Evolutionary conservation across 2,113 vertebrate species (phyloP).

Genomic region (Anguilla rostrata): DNA sequence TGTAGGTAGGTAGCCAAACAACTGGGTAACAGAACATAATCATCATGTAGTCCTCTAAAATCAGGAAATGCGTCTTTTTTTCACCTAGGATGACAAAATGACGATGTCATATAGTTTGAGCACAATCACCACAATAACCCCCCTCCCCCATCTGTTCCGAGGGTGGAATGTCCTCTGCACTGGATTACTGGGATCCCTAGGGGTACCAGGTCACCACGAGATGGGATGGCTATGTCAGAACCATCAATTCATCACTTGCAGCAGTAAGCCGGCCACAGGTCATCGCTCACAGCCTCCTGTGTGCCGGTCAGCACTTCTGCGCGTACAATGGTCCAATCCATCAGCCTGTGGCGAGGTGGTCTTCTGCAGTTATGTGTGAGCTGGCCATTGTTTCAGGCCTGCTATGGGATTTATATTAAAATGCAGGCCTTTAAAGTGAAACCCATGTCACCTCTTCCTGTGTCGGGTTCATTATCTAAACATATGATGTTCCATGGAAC

Average conservation of each 20-base stretch:
- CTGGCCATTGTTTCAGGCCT: slow-evolving; percentile 38
- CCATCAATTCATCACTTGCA: slow-evolving; percentile 61
- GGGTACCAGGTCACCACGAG: neutral
- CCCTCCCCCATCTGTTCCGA: neutral
- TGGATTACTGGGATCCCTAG: neutral
- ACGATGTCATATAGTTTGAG: neutral
- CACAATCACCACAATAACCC: neutral
- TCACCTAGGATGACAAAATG: neutral
- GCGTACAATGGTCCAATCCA: slow-evolving; percentile 39
- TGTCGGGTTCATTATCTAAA: slow-evolving; percentile 46
- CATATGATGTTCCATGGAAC: slow-evolving; percentile 17
- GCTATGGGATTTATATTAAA: slow-evolving; percentile 27
- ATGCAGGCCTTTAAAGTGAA: slow-evolving; percentile 13
- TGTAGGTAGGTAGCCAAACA: too few relatives aligned
- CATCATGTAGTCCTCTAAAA: too few relatives aligned
- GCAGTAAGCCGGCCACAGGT: slow-evolving; percentile 43
- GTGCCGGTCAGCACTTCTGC: slow-evolving; percentile 51
- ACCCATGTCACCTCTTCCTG: slow-evolving; percentile 9
- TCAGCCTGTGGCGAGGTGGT: slow-evolving; percentile 35
- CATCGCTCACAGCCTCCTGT: slow-evolving; percentile 45
- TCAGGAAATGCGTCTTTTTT: neutral
- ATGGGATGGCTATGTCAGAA: slow-evolving; percentile 54
- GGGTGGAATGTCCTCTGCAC: neutral
- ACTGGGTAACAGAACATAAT: too few relatives aligned
- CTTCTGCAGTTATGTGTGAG: slow-evolving; percentile 39